Conservation (phyloP, 2,113 vertebrate species). For the Galeopterus variegatus region DNA sequence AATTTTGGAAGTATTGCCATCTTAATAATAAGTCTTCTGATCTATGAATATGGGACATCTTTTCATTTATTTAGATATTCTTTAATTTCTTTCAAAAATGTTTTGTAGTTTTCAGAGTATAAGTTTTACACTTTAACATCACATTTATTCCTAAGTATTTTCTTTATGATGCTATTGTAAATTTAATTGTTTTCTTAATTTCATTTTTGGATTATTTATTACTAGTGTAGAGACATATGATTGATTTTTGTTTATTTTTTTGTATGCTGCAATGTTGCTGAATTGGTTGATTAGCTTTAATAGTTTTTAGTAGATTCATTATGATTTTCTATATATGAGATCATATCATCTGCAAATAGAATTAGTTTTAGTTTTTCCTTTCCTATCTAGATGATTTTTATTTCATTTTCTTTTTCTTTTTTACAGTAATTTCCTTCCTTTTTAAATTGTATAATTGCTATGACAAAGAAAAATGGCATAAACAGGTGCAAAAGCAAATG, state of each 20-base stretch:
- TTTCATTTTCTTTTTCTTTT: neutral
- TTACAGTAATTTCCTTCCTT: neutral
- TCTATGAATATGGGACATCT: neutral
- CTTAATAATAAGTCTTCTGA: neutral
- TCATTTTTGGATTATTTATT: neutral
- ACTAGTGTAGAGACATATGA: neutral
- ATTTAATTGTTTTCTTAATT: constrained; percentile 31
- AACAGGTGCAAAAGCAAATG: neutral
- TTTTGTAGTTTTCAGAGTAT: neutral
- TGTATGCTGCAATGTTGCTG: neutral
- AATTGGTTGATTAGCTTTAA: constrained; percentile 19
- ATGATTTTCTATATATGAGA: constrained; percentile 28
- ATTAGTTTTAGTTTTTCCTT: neutral
- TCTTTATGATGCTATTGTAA: constrained; percentile 3
- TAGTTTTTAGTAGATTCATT: constrained; percentile 25
- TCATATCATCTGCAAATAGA: neutral
- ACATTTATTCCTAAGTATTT: neutral
- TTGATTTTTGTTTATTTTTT: constrained; percentile 33
- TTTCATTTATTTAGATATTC: neutral
- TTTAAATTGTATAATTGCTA: constrained; percentile 28
- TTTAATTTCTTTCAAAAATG: constrained; percentile 33
- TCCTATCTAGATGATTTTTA: constrained; percentile 4
- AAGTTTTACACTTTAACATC: neutral
- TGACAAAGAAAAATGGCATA: constrained; percentile 9
- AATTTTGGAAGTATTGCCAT: neutral